Conservation (phyloP, 2,113 vertebrate species). For the Falco punctatus region DNA sequence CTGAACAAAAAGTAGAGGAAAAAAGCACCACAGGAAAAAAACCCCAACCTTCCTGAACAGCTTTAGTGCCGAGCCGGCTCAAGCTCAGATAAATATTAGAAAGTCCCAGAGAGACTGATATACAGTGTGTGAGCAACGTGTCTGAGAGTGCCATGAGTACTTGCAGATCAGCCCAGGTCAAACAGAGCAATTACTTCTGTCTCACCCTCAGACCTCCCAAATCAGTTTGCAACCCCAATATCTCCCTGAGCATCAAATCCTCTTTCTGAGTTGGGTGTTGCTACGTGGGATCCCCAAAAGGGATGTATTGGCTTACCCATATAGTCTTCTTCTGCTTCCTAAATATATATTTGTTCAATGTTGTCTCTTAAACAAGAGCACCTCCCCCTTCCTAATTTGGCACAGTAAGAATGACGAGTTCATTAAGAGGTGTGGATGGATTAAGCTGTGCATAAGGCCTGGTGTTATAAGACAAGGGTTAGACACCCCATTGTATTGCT, state of each 20-base stretch:
- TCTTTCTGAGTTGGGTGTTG: neutral
- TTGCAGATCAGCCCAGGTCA: neutral
- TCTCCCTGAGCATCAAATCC: neutral
- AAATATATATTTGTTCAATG: neutral
- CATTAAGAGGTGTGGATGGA: constrained; percentile 59
- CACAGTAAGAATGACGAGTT: constrained; percentile 59
- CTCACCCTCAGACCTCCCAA: neutral
- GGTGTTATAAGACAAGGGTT: constrained; percentile 35
- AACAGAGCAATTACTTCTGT: neutral
- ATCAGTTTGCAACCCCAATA: neutral
- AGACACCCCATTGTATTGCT: constrained; percentile 40
- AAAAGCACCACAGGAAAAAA: neutral
- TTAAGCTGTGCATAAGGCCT: constrained; percentile 12
- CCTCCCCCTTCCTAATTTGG: constrained; percentile 34
- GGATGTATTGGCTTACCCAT: neutral
- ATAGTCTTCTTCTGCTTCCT: neutral
- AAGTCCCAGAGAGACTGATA: neutral
- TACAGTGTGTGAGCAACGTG: neutral
- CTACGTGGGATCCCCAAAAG: neutral
- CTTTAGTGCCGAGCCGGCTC: neutral
- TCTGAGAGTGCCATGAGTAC: neutral
- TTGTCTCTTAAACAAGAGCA: neutral
- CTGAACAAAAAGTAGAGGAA: neutral
- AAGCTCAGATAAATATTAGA: neutral
- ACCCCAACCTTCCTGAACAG: neutral